A percentile compares a stretch with the other conserved stretches of the same genome.
Evolutionary conservation across 2,797 vertebrate species (phyloP).

Genomic region (Silurus lanzhouensis): DNA sequence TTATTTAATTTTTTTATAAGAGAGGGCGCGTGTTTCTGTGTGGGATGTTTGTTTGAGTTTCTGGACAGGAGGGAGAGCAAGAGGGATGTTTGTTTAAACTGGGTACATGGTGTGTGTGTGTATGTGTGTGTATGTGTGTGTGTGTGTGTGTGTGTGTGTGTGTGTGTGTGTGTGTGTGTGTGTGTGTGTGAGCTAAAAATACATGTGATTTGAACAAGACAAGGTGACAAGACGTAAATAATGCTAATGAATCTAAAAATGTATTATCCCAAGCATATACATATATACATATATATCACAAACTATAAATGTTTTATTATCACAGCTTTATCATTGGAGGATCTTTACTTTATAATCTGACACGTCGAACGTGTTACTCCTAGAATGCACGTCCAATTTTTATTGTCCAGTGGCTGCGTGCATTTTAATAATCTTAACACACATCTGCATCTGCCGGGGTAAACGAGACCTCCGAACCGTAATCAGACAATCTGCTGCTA

Average conservation of each 20-base stretch:
- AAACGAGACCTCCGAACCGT: not conserved
- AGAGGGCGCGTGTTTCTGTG: not conserved
- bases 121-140: not conserved
- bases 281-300: too few species aligned
- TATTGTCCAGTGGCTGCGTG: not conserved
- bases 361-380: not conserved
- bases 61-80: not conserved
- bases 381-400: not conserved
- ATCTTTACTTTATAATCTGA: not conserved
- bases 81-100: constrained; percentile 3
- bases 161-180: not conserved
- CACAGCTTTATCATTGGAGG: not conserved
- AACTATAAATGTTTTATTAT: not conserved
- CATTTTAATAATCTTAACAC: not conserved
- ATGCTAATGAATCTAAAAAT: too few species aligned
- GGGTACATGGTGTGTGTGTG: not conserved
- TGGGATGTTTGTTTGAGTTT: constrained; percentile 22
- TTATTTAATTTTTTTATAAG: not conserved
- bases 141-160: constrained; percentile 12
- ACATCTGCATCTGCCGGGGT: not conserved
- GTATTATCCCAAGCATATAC: too few species aligned
- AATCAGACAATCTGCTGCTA: constrained; percentile 17
- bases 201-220: not conserved
- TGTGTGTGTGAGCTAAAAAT: not conserved
- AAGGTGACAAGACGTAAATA: too few species aligned